Percentiles rank a stretch among this genome's conserved stretches.
phyloP scores from a whole-genome alignment of 2,113 vertebrate genomes.

The Megaceryle torquata region DNA sequence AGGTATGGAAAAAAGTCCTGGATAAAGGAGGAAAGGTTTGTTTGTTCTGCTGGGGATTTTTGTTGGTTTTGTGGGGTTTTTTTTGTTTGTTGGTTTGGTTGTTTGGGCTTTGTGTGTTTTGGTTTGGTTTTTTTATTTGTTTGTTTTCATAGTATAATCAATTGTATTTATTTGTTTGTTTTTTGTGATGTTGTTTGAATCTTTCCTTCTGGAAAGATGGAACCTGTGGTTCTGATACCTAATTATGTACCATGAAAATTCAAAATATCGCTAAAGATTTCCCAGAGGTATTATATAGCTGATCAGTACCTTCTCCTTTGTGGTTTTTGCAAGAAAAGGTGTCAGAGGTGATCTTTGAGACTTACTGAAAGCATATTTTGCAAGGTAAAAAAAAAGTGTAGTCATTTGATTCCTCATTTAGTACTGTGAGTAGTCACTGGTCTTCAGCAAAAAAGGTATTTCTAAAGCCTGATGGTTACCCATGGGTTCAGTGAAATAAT shows the following conservation, averaged over 20 bases:
- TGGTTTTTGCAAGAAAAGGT: not conserved
- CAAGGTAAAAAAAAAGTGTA: not conserved
- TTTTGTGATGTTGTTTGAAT: not conserved
- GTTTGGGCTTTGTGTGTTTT: not conserved
- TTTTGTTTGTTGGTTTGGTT: no score
- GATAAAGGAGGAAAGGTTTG: not conserved
- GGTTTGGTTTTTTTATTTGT: accelerated
- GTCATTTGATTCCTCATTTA: not conserved
- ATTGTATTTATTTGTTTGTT: not conserved
- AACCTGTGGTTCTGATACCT: not conserved
- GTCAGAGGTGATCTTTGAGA: not conserved
- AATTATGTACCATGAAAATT: not conserved
- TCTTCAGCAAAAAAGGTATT: not conserved
- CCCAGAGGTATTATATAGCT: not conserved
- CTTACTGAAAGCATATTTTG: not conserved
- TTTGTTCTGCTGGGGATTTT: accelerated
- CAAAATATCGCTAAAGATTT: not conserved
- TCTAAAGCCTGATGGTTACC: not conserved
- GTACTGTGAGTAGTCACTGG: not conserved
- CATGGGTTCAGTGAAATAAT: not conserved
- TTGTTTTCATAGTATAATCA: not conserved
- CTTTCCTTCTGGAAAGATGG: not conserved
- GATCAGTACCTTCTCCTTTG: not conserved
- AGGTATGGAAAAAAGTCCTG: not conserved
- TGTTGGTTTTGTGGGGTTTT: not conserved